A percentile compares a stretch with the other conserved stretches of the same genome.
phyloP scores from a whole-genome alignment of 2,113 vertebrate genomes.

The Hoplias malabaricus region DNA sequence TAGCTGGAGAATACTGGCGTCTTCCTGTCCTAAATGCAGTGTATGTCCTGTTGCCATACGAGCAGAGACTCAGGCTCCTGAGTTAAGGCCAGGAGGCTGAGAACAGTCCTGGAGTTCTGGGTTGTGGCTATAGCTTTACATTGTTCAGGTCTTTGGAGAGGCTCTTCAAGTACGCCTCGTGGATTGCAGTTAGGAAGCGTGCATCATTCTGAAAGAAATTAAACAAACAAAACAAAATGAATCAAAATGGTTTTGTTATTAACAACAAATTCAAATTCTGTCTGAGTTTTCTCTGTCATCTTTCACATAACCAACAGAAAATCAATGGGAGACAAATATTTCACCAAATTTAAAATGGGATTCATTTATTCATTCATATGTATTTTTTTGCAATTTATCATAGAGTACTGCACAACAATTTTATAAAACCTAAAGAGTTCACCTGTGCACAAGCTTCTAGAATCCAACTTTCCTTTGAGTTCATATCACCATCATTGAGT shows the following conservation, averaged over 20 bases:
- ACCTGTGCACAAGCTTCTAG: no score
- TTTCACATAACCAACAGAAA: no score
- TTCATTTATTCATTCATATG: no score
- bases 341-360: no score
- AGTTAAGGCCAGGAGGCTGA: not conserved
- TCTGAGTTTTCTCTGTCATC: no score
- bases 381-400: no score
- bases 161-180: conserved; percentile 90
- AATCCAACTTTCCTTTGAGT: no score
- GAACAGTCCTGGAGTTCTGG: not conserved
- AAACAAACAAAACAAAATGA: not conserved
- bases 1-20: not conserved
- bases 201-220: conserved; percentile 82
- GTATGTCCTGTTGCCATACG: not conserved
- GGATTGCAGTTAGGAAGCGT: conserved; percentile 87
- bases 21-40: conserved; percentile 15
- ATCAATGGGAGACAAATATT: no score
- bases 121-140: conserved; percentile 80
- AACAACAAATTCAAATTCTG: no score
- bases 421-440: no score
- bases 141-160: conserved; percentile 84
- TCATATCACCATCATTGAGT: no score
- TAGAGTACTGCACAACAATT: no score
- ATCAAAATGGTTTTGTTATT: not conserved
- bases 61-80: not conserved